A percentile compares a stretch with the other conserved stretches of the same genome.
Conservation (phyloP, 1,140 invertebrate species). For the Heliothis virescens region DNA sequence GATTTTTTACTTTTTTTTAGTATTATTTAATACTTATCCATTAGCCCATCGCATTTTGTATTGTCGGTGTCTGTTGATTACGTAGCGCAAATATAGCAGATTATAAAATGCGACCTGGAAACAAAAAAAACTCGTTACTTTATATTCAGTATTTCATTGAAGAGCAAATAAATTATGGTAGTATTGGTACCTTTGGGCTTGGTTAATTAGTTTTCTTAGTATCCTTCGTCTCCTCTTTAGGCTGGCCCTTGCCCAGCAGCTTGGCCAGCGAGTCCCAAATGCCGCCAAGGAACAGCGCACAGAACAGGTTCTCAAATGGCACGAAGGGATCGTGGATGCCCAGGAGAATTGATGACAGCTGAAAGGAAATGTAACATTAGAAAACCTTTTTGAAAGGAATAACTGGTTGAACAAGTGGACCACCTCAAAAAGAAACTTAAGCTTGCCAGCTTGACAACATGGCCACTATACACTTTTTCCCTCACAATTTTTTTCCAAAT, state of each 20-base stretch:
- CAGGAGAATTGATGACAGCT: constrained; percentile 97
- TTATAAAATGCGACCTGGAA: constrained; percentile 63
- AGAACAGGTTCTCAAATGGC: constrained; percentile 99
- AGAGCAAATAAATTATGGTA: too few relatives aligned
- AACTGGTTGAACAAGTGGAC: too few relatives aligned
- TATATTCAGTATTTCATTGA: background rate
- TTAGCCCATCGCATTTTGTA: constrained; percentile 68
- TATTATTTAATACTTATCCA: constrained; percentile 53
- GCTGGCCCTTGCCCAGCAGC: constrained; percentile 92
- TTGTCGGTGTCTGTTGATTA: constrained; percentile 81
- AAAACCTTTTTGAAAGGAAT: too few relatives aligned
- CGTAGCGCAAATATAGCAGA: constrained; percentile 53
- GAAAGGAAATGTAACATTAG: constrained; percentile 44
- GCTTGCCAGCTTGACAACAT: background rate
- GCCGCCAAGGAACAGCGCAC: constrained; percentile 98
- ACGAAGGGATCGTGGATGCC: constrained; percentile 99
- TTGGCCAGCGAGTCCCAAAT: constrained; percentile 98
- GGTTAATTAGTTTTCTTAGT: constrained; percentile 92
- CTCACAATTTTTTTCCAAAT: too few relatives aligned
- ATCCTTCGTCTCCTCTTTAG: constrained; percentile 92
- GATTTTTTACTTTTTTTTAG: constrained; percentile 63
- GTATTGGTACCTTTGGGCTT: constrained; percentile 1
- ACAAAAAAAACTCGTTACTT: constrained; percentile 41
- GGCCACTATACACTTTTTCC: too few relatives aligned
- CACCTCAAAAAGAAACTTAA: background rate